phyloP scores from a whole-genome alignment of 2,113 vertebrate genomes.

The Raja brachyura region DNA sequence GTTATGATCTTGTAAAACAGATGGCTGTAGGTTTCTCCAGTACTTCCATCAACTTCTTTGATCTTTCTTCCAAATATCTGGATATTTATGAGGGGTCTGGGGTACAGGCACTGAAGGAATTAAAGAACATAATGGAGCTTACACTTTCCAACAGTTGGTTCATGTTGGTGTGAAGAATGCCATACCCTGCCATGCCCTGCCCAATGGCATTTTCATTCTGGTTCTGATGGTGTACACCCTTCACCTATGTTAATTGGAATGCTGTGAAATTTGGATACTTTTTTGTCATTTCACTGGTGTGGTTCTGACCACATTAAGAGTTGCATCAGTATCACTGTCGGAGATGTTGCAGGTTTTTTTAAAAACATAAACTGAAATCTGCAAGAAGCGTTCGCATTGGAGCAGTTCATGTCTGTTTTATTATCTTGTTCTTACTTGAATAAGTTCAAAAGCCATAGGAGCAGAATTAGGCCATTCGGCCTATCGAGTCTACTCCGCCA shows the following conservation, averaged over 20 bases:
- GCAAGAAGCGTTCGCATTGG: neutral
- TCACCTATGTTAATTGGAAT: neutral
- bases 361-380: neutral
- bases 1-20: conserved; percentile 34
- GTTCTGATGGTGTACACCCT: neutral
- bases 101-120: conserved; percentile 12
- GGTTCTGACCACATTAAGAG: neutral
- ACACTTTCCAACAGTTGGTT: neutral
- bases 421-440: neutral
- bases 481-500: too few relatives aligned
- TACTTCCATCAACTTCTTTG: neutral
- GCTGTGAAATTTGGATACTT: neutral
- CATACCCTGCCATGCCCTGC: neutral
- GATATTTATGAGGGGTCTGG: conserved; percentile 36
- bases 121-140: neutral
- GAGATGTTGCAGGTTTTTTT: neutral
- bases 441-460: too few relatives aligned
- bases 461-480: too few relatives aligned
- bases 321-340: neutral
- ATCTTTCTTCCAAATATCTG: conserved; percentile 36
- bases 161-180: neutral
- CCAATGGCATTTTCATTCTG: neutral
- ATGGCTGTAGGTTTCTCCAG: conserved; percentile 34
- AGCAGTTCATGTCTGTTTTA: neutral
- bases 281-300: neutral